A percentile compares a stretch with the other conserved stretches of the same genome.
Conservation (phyloP, 2,888 invertebrate species). For the Plemyria rubiginata region DNA sequence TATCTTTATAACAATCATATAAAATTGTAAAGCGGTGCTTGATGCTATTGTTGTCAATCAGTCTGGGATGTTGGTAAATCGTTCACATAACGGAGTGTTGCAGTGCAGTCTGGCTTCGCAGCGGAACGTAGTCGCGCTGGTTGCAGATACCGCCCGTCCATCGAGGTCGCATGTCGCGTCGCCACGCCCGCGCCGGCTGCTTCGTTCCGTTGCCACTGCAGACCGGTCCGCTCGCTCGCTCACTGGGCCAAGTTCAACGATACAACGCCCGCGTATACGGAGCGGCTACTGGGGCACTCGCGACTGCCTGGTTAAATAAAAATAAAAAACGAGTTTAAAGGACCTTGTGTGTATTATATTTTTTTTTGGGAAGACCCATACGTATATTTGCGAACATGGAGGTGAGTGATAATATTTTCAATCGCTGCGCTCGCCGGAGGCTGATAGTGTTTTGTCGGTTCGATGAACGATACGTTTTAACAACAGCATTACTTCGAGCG, state of each 20-base stretch:
- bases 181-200: conserved; percentile 2
- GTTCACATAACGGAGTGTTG: conserved; percentile 31
- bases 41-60: conserved; percentile 25
- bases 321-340: conserved; percentile 10
- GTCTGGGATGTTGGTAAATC: conserved; percentile 25
- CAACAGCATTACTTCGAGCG: conserved; percentile 32
- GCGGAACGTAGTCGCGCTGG: conserved; percentile 9
- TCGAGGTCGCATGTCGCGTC: conserved; percentile 26
- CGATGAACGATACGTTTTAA: conserved; percentile 28
- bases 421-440: conserved; percentile 4
- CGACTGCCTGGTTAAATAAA: conserved; percentile 11
- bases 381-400: neutral
- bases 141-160: conserved; percentile 27
- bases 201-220: conserved; percentile 17
- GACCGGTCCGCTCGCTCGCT: conserved; percentile 46
- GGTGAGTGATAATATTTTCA: conserved; percentile 21
- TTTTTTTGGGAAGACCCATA: no score
- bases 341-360: conserved; percentile 10
- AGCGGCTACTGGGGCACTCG: conserved; percentile 21
- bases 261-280: conserved; percentile 25
- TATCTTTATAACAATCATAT: no score
- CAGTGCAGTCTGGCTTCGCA: conserved; percentile 24
- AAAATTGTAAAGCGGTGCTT: conserved; percentile 4
- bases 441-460: conserved; percentile 23
- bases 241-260: conserved; percentile 54